phyloP scores from a whole-genome alignment of 2,797 vertebrate species.

The Onychomys leucogaster region DNA sequence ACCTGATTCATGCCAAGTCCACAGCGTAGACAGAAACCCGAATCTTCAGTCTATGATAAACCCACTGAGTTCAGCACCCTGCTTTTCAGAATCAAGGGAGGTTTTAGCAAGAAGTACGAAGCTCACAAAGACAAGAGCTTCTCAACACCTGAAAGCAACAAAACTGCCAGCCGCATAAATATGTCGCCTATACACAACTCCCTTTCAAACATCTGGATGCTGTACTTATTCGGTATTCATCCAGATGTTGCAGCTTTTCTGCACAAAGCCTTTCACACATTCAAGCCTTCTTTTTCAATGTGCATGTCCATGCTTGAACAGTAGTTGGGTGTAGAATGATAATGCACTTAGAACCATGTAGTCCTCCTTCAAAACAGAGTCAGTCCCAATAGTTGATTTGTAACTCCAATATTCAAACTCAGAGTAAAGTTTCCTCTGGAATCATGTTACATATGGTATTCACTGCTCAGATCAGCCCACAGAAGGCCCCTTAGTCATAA shows the following conservation, averaged over 20 bases:
- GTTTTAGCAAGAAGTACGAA: background rate
- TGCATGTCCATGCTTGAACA: background rate
- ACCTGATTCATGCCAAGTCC: constrained; percentile 3
- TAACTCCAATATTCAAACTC: background rate
- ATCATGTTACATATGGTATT: background rate
- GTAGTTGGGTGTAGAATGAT: background rate
- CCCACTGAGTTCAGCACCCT: background rate
- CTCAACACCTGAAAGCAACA: background rate
- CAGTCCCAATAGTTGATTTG: background rate
- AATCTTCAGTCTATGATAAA: background rate
- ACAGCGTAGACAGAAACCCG: background rate
- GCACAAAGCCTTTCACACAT: background rate
- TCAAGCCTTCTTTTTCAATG: background rate
- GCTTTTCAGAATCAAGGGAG: background rate
- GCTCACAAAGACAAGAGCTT: background rate
- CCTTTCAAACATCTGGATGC: constrained; percentile 51
- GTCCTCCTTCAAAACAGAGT: background rate
- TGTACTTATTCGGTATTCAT: background rate
- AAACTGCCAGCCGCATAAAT: background rate
- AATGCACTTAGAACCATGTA: background rate
- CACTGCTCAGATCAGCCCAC: background rate
- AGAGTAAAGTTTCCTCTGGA: constrained; percentile 1
- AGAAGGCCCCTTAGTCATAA: background rate
- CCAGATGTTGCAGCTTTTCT: constrained; percentile 43
- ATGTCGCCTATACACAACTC: background rate